Evolutionary conservation across 2,797 vertebrate species (phyloP).

Genomic region (Petrocephalus sullivani): DNA sequence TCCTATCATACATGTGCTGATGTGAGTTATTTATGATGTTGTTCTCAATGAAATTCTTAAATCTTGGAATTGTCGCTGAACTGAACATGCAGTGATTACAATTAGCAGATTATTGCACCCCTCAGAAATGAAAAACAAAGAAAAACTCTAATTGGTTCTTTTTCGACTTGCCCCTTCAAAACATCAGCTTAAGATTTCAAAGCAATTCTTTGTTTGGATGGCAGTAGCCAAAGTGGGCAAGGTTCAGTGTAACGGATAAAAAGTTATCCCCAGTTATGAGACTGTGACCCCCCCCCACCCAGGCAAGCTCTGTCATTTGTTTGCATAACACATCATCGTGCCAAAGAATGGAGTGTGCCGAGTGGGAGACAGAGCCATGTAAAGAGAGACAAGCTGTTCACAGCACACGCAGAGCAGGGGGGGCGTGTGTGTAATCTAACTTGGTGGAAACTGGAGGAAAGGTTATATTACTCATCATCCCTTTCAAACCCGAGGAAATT

Average conservation of each 20-base stretch:
- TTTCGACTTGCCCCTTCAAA: not conserved
- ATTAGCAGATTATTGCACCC: not conserved
- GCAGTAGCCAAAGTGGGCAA: not conserved
- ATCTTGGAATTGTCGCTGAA: not conserved
- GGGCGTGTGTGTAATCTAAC: conserved; percentile 37
- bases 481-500: conserved; percentile 47
- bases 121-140: not conserved
- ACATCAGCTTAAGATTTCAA: not conserved
- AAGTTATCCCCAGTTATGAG: conserved; percentile 24
- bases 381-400: conserved; percentile 47
- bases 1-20: not conserved
- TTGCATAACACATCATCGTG: conserved; percentile 23
- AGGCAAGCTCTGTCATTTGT: conserved; percentile 16
- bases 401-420: conserved; percentile 35
- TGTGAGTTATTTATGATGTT: not conserved
- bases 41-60: not conserved
- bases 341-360: conserved; percentile 41
- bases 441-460: conserved; percentile 68
- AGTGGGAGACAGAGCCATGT: not conserved
- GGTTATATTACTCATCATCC: conserved; percentile 55
- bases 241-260: not conserved
- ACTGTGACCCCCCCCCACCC: conserved; percentile 38
- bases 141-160: not conserved
- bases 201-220: not conserved
- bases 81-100: not conserved